Evolutionary conservation across 2,888 invertebrate genomes (phyloP), one percentile per base, ranked within the genome.

Genomic region (Sycophila texana): DNA sequence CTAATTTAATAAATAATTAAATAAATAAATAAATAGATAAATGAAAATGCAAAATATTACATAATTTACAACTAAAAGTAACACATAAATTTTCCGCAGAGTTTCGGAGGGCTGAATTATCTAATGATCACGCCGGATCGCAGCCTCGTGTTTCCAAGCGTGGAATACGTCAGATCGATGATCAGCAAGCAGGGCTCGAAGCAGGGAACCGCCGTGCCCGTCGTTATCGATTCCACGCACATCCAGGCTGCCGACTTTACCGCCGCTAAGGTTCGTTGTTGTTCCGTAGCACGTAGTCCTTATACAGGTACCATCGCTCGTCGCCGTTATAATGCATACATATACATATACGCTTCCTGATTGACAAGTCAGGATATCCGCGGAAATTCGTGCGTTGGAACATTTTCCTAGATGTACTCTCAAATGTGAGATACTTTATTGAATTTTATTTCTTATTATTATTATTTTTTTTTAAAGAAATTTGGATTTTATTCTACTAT

Each of bases 121-220:
- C 88, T 93, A 53, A 89, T 92, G 57, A 92, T 93, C 61, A 93
- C 93, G 3, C 94, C 94, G 0, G 93, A 94, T 84, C 90, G 94
- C 83, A 94, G 93, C 86, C 90, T 94, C 39, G 92, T 92, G 2
- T 94, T 94, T 87, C 94, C 94, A 18, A 93, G 94, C 7, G 93
- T 94, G 5, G 94, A 94, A 82, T 94, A 94, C 85, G 93, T 94
- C 2, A 91, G 93, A 75, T 92, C 92, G 87, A 93, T 95, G 82
- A 94, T 97, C 80, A 93, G 94, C 86, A 96, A 96, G 91, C 95
- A 94, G 18, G 95, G 93, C 20, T 91, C 92, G 13, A 92, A 92
- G 83, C 92, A 92, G 77, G 93, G 92, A n/a, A 92, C 91, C 80
- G 91, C 83, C 72, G 91, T 92, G 63, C 93, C 93, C 1, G 92